These are phyloP conservation scores for Belgica antarctica DNA, from an alignment of 2,888 invertebrate species.

Conservation along the genomic window DNA sequence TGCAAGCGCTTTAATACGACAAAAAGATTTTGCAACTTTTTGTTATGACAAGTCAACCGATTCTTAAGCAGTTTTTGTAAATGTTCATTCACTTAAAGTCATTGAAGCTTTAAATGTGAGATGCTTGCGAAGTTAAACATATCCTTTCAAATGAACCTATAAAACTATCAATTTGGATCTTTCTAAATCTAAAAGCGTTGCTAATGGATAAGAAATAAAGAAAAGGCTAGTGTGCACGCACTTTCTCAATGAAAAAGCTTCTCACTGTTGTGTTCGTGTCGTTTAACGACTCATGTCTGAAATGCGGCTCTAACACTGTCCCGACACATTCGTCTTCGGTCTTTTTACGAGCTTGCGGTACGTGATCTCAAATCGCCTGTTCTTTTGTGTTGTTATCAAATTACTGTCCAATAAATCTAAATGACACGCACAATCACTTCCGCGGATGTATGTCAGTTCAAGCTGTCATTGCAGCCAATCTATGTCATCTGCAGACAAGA, in stretches of 20 bases:
- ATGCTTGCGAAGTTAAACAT: no score
- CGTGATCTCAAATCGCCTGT: conserved; percentile 28
- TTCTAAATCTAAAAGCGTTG: background rate
- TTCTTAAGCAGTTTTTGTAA: no score
- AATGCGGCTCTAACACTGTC: background rate
- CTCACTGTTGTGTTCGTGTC: background rate
- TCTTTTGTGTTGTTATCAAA: conserved; percentile 33
- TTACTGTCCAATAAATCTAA: conserved; percentile 41
- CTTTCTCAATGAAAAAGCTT: background rate
- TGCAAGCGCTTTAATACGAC: no score
- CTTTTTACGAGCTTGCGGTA: conserved; percentile 28
- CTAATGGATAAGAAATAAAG: background rate
- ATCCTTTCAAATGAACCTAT: background rate
- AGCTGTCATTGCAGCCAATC: background rate
- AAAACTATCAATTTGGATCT: conserved; percentile 18
- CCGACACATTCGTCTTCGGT: conserved; percentile 5
- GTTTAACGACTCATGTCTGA: conserved; percentile 31
- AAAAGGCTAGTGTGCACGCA: background rate
- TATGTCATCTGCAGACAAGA: background rate
- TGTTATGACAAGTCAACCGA: no score
- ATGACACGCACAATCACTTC: conserved; percentile 11
- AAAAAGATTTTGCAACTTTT: no score
- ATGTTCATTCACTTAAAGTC: no score
- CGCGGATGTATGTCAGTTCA: background rate
- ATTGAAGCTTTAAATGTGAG: no score